phyloP scores from a whole-genome alignment of 1,140 invertebrate species.

The Drosophila oshimai region DNA sequence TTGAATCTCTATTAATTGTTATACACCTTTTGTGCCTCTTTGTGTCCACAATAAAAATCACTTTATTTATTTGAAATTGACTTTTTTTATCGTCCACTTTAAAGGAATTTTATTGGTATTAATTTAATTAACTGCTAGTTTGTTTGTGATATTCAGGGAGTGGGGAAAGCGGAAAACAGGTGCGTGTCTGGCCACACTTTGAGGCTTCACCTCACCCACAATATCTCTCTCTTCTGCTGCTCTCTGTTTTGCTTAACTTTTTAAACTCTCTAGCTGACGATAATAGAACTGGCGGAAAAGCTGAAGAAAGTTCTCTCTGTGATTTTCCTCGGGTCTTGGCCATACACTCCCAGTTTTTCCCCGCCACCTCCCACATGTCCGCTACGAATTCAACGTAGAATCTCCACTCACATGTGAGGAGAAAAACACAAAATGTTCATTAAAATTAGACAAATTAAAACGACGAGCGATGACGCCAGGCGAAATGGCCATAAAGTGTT shows the following conservation, averaged over 20 bases:
- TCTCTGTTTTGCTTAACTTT: constrained; percentile 37
- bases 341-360: constrained; percentile 1
- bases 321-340: constrained; percentile 2
- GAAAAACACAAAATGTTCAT: constrained; percentile 59
- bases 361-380: neutral
- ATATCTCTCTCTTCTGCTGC: constrained; percentile 25
- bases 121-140: constrained; percentile 1
- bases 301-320: constrained; percentile 18
- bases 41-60: constrained; percentile 19
- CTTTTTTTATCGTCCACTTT: constrained; percentile 2
- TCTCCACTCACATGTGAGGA: constrained; percentile 1
- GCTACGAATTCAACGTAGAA: neutral
- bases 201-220: constrained; percentile 4
- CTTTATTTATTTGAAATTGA: constrained; percentile 7
- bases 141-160: neutral
- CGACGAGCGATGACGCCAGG: constrained; percentile 49
- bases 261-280: constrained; percentile 53
- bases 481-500: constrained; percentile 50
- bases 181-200: constrained; percentile 48
- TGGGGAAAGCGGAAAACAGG: neutral
- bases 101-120: neutral
- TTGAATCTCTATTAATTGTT: constrained; percentile 22
- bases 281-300: constrained; percentile 20
- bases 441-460: constrained; percentile 72
- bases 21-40: neutral